phyloP scores from a whole-genome alignment of 2,113 vertebrate species.

The Otis tarda region DNA sequence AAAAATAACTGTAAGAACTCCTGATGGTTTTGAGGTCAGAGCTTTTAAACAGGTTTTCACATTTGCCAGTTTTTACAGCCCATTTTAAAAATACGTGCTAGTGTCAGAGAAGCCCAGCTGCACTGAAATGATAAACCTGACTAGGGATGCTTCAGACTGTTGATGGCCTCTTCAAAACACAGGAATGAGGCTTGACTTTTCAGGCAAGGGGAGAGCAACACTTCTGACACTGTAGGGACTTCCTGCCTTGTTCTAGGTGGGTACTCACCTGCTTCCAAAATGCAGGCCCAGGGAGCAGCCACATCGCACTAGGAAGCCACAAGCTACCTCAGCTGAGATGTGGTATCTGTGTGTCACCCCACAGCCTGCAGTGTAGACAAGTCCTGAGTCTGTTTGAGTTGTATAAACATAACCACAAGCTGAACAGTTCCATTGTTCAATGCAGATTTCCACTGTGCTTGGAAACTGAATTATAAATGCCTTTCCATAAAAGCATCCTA shows the following conservation, averaged over 20 bases:
- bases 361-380: neutral
- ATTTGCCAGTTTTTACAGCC: neutral
- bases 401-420: neutral
- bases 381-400: neutral
- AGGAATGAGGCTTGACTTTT: neutral
- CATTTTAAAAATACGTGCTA: neutral
- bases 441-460: neutral
- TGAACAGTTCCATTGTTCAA: neutral
- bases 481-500: slow-evolving; percentile 4
- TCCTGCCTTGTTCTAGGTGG: neutral
- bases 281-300: neutral
- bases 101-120: neutral
- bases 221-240: neutral
- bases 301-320: neutral
- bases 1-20: neutral
- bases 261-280: neutral
- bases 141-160: neutral
- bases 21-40: neutral
- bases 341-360: neutral
- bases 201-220: neutral
- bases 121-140: neutral
- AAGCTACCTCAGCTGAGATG: neutral
- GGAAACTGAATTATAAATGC: neutral
- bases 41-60: neutral
- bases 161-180: neutral